Evolutionary conservation across 92 coral and sea anemone genomes (phyloP).

Genomic region (Ricordea florida): DNA sequence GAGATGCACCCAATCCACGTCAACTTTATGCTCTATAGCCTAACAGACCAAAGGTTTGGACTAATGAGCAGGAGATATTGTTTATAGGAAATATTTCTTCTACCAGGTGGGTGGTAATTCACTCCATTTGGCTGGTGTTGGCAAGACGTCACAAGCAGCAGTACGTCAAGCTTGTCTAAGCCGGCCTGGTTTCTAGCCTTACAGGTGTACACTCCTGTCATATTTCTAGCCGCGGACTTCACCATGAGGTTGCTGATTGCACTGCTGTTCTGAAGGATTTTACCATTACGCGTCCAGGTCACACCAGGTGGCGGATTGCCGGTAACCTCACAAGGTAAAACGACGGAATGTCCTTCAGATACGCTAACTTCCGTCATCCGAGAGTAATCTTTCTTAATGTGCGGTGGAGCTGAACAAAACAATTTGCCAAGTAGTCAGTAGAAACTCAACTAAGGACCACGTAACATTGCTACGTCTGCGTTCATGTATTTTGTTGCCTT

Average conservation of each 20-base stretch:
- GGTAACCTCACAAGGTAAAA: slow-evolving; percentile 20
- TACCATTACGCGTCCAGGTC: slow-evolving; percentile 21
- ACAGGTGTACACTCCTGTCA: slow-evolving; percentile 67
- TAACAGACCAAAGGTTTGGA: too few species aligned
- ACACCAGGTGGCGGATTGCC: slow-evolving; percentile 29
- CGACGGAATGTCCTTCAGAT: slow-evolving; percentile 8
- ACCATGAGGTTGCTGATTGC: not conserved
- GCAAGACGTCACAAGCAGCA: slow-evolving; percentile 67
- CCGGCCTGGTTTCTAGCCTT: slow-evolving; percentile 60
- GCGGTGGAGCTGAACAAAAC: slow-evolving; percentile 16
- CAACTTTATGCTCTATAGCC: too few species aligned
- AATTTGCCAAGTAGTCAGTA: too few species aligned
- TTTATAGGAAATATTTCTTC: not conserved
- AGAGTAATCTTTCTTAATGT: slow-evolving; percentile 7
- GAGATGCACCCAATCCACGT: too few species aligned
- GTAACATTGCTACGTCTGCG: too few species aligned
- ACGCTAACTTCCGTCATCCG: too few species aligned
- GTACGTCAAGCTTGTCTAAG: slow-evolving; percentile 28
- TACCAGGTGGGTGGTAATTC: not conserved
- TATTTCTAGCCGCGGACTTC: not conserved
- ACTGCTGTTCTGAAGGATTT: slow-evolving; percentile 35
- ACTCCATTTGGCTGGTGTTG: not conserved
- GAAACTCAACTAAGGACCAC: too few species aligned
- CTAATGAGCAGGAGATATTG: too few species aligned
- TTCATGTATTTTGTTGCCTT: too few species aligned